Percentiles rank a stretch among this genome's conserved stretches.
These are phyloP conservation scores for Spisula subtruncata DNA, from an alignment of 2,888 invertebrate genomes.

Conservation along the genomic window DNA sequence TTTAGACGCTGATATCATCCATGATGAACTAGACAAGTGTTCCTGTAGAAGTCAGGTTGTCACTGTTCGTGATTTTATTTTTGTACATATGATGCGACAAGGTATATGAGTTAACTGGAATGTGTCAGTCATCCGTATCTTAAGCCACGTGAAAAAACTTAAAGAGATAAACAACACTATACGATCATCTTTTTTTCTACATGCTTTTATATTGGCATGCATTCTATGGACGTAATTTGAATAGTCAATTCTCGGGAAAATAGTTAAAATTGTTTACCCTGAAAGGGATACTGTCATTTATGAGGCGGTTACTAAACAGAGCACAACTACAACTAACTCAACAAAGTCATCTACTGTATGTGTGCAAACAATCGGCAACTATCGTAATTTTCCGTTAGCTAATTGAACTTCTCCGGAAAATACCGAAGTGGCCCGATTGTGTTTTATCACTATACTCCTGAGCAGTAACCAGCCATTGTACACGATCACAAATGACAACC, in stretches of 20 bases:
- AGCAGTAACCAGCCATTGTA: not conserved
- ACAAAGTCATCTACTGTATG: not conserved
- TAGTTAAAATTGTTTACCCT: constrained; percentile 19
- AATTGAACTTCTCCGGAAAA: not conserved
- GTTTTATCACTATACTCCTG: not conserved
- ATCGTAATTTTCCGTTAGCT: not conserved
- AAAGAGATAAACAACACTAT: no score
- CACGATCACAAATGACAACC: not conserved
- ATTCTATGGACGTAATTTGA: not conserved
- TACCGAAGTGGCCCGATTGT: not conserved
- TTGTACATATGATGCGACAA: no score
- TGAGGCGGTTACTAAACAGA: not conserved
- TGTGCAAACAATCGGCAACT: not conserved
- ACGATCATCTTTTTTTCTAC: no score
- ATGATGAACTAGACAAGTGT: no score
- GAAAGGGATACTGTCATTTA: not conserved
- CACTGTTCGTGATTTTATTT: no score
- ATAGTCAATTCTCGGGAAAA: not conserved
- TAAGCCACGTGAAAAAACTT: no score
- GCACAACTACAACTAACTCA: not conserved
- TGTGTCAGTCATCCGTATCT: no score
- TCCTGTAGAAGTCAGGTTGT: no score
- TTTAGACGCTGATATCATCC: no score
- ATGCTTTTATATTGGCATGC: not conserved
- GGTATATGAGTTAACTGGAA: no score